Conservation (phyloP, 2,797 vertebrate genomes). For the Tenualosa thibaudeaui region DNA sequence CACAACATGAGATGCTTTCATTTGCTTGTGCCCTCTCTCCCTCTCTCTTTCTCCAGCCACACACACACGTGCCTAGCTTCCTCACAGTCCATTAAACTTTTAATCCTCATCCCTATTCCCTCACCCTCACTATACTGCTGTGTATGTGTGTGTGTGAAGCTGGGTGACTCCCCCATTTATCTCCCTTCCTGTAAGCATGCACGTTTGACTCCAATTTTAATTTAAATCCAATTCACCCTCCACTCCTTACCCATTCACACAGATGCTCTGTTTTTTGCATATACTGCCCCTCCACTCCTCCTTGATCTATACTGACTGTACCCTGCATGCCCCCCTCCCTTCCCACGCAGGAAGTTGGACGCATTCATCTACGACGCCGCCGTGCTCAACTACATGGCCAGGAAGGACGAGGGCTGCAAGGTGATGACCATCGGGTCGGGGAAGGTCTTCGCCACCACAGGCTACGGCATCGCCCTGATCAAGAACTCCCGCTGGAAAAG, state of each 20-base stretch:
- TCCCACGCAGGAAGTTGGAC: slow-evolving; percentile 83
- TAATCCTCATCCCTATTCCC: slow-evolving; percentile 72
- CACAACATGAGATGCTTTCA: slow-evolving; percentile 47
- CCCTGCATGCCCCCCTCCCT: slow-evolving; percentile 29
- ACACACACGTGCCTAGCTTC: slow-evolving; percentile 43
- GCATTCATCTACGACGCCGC: slow-evolving; percentile 95
- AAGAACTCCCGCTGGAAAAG: slow-evolving; percentile 95
- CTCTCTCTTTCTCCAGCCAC: slow-evolving; percentile 34
- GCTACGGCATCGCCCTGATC: slow-evolving; percentile 92
- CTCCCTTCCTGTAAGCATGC: slow-evolving; percentile 36
- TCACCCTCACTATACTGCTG: slow-evolving; percentile 50
- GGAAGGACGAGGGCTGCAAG: slow-evolving; percentile 94
- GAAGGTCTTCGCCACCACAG: slow-evolving; percentile 94
- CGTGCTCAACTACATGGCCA: slow-evolving; percentile 94
- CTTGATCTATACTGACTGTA: slow-evolving; percentile 45
- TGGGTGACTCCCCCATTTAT: slow-evolving; percentile 4
- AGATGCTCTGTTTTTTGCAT: neutral
- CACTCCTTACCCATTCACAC: slow-evolving; percentile 21
- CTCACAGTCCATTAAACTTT: slow-evolving; percentile 68
- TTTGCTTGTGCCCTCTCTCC: slow-evolving; percentile 31
- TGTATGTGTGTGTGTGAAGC: slow-evolving; percentile 19
- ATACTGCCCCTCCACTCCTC: neutral
- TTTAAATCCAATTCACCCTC: slow-evolving; percentile 44
- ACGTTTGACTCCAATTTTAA: slow-evolving; percentile 34
- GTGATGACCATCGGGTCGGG: slow-evolving; percentile 94